These are phyloP conservation scores for Poeciliopsis retropinna DNA, from an alignment of 2,113 vertebrate genomes.

Conservation along the genomic window DNA sequence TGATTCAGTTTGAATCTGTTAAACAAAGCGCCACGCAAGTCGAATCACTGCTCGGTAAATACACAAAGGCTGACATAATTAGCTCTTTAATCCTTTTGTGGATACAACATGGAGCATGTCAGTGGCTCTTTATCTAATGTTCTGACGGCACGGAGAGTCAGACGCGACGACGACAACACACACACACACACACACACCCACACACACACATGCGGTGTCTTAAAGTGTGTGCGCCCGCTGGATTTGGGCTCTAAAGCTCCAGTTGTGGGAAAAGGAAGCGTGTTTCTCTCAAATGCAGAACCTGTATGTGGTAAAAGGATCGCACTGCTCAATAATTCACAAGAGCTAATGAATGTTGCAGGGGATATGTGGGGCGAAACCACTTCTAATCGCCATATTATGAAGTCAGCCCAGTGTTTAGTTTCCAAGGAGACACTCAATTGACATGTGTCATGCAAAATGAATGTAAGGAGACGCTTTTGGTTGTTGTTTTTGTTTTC, in stretches of 20 bases:
- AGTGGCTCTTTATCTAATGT: conserved; percentile 33
- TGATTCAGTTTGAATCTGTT: conserved; percentile 64
- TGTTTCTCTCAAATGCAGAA: conserved; percentile 77
- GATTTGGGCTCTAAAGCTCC: conserved; percentile 70
- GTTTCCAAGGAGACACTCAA: conserved; percentile 84
- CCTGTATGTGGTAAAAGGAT: conserved; percentile 86
- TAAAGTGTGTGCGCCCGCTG: conserved; percentile 14
- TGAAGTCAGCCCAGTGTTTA: conserved; percentile 86
- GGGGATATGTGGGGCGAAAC: conserved; percentile 85
- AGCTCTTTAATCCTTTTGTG: conserved; percentile 64
- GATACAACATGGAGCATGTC: conserved; percentile 50
- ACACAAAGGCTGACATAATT: conserved; percentile 69
- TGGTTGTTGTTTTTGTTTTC: conserved; percentile 21
- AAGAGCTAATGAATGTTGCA: conserved; percentile 90
- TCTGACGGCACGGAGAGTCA: conserved; percentile 35
- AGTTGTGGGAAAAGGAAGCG: conserved; percentile 79
- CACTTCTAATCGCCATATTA: conserved; percentile 86
- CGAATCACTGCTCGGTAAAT: conserved; percentile 69
- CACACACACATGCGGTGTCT: conserved; percentile 2
- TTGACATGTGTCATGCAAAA: conserved; percentile 87
- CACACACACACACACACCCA: conserved; percentile 7
- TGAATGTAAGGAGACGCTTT: conserved; percentile 65
- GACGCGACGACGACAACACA: neutral
- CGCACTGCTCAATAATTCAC: conserved; percentile 89
- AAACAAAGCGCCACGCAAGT: conserved; percentile 66